These are phyloP conservation scores for Tachystola acroxantha DNA, from an alignment of 2,888 invertebrate genomes.

Conservation along the genomic window DNA sequence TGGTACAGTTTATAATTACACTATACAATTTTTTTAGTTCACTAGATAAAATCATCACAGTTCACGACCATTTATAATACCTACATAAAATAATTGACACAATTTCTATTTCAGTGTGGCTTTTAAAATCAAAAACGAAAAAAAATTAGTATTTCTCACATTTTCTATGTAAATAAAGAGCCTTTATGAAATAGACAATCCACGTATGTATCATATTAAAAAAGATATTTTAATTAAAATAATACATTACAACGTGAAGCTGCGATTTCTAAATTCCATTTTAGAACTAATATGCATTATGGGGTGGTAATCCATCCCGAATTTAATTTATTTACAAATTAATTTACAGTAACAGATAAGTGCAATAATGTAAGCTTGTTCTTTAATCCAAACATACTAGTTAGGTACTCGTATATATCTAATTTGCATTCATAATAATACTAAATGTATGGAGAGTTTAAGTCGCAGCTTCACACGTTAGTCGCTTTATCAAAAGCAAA, in stretches of 20 bases:
- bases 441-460: no score
- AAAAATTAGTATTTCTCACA: not conserved
- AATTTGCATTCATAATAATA: no score
- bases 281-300: conserved; percentile 23
- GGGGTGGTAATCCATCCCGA: no score
- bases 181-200: no score
- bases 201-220: conserved; percentile 17
- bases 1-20: conserved; percentile 45
- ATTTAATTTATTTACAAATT: no score
- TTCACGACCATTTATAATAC: conserved; percentile 12
- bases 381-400: no score
- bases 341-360: no score
- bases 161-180: no score
- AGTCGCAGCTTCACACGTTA: conserved; percentile 43
- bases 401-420: no score
- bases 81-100: conserved; percentile 10
- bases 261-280: conserved; percentile 21
- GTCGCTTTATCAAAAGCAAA: conserved; percentile 60
- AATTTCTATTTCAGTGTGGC: not conserved
- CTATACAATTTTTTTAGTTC: conserved; percentile 22
- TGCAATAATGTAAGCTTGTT: no score
- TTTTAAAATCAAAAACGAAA: not conserved
- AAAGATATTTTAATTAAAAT: conserved; percentile 14
- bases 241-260: conserved; percentile 24
- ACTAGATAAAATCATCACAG: conserved; percentile 21